A percentile compares a stretch with the other conserved stretches of the same genome.
These are phyloP conservation scores for Acanthococcus lagerstroemiae DNA, from an alignment of 2,888 invertebrate genomes.

Conservation along the genomic window DNA sequence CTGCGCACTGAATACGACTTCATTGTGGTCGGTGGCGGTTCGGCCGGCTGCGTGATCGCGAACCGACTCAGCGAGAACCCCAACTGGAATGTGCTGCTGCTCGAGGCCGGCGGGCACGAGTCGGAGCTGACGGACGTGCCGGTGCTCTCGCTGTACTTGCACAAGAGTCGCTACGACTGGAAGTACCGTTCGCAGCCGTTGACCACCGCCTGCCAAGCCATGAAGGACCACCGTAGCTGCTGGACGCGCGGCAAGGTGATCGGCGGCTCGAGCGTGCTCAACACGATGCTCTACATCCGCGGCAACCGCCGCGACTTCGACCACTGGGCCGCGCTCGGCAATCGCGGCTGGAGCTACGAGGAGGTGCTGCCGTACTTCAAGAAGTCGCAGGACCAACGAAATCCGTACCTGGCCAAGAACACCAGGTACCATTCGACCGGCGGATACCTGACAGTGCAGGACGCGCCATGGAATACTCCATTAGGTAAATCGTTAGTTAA, in stretches of 20 bases:
- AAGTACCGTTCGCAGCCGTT: slow-evolving; percentile 81
- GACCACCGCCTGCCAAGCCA: slow-evolving; percentile 72
- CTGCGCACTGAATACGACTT: slow-evolving; percentile 69
- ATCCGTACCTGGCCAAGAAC: slow-evolving; percentile 71
- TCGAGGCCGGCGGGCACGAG: slow-evolving; percentile 81
- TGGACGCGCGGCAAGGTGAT: slow-evolving; percentile 66
- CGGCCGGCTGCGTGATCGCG: slow-evolving; percentile 73
- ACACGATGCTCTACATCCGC: slow-evolving; percentile 83
- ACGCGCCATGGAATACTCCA: slow-evolving; percentile 69
- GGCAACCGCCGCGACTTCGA: slow-evolving; percentile 80
- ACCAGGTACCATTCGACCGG: slow-evolving; percentile 61
- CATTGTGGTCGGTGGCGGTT: slow-evolving; percentile 70
- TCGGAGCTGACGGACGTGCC: slow-evolving; percentile 80
- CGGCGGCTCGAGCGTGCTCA: slow-evolving; percentile 69
- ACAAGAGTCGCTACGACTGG: slow-evolving; percentile 85
- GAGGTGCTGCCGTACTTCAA: slow-evolving; percentile 72
- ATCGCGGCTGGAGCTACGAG: slow-evolving; percentile 78
- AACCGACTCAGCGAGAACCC: slow-evolving; percentile 67
- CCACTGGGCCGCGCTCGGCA: slow-evolving; percentile 74
- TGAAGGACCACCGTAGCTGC: slow-evolving; percentile 70
- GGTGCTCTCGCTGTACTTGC: slow-evolving; percentile 72
- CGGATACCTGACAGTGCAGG: slow-evolving; percentile 66
- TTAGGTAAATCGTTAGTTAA: no score
- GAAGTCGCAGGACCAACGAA: slow-evolving; percentile 79
- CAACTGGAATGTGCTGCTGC: slow-evolving; percentile 64